Conservation (phyloP, 2,113 vertebrate genomes). For the Chlorodrepanis virens region DNA sequence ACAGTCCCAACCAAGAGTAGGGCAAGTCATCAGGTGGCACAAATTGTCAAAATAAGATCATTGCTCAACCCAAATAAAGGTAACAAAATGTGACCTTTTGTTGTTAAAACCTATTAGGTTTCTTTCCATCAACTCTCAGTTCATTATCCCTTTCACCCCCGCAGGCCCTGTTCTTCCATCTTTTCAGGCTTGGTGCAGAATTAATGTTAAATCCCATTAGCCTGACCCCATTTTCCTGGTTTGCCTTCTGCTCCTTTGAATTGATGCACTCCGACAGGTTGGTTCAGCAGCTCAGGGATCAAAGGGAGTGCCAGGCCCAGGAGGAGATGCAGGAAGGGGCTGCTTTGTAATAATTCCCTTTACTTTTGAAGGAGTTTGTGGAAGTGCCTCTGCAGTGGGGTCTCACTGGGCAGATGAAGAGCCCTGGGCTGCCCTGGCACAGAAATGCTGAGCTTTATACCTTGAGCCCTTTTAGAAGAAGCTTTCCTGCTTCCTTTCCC, state of each 20-base stretch:
- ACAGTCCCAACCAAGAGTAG: background rate
- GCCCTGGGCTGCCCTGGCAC: background rate
- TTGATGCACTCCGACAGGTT: background rate
- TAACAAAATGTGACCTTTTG: constrained; percentile 40
- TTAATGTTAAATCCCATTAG: constrained; percentile 52
- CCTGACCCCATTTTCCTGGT: background rate
- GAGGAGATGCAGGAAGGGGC: background rate
- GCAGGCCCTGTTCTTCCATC: constrained; percentile 26
- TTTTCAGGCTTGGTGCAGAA: constrained; percentile 21
- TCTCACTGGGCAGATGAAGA: rapidly evolving
- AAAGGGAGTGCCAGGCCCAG: background rate
- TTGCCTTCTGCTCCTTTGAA: constrained; percentile 3
- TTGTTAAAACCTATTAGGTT: constrained; percentile 52
- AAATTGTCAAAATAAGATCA: constrained; percentile 9
- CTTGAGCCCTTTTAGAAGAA: background rate
- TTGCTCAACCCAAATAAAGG: constrained; percentile 29
- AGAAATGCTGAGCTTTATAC: background rate
- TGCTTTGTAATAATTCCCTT: background rate
- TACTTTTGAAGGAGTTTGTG: background rate
- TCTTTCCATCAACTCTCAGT: constrained; percentile 31
- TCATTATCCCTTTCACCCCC: constrained; percentile 52
- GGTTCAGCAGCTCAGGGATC: background rate
- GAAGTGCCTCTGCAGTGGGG: rapidly evolving
- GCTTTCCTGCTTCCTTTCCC: background rate
- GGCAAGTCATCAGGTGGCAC: background rate